Base-by-base conservation (phyloP, 1,140 invertebrate species). In the Diorhabda sublineata region DNA sequence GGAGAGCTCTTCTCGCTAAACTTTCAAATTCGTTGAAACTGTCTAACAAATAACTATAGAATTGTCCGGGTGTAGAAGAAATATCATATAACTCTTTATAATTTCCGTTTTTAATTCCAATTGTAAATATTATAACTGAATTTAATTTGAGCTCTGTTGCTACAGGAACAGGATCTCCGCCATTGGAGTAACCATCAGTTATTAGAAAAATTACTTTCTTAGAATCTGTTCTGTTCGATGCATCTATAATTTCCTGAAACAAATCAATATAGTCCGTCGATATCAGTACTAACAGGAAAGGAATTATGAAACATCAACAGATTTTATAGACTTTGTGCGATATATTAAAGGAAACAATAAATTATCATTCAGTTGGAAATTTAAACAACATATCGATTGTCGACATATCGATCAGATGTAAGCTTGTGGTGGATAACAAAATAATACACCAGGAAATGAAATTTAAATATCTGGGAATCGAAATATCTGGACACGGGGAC, bases 181-280 rank as follows among this genome's bases (percentile, higher is more conserved):
- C 89, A 77, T 90, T 92, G 41, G 89, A 91, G 76, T 89, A 92
- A 5, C 90, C 90, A 77, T 91, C 90, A 2, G 90, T 91, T 61
- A 92, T 85, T 0, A 92, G 77, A 73, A 91, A 90, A 3, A 91
- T 81, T 0, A 87, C 85, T 75, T 89, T 89, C 58, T 78, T 81
- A 0, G 89, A 84, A n/a, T 82, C 79, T 5, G 77, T 73, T 3
- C 89, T 80, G 7, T 65, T 47, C 82, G 75, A 77, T 6, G 80
- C n/a, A 82, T 79, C 58, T 3, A 90, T 81, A 9, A 90, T 86
- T 71, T 83, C 81, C 87, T 90, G 71, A n/a, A 75, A 75, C 26
- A 41, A 6, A 52, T 26, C 26, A 26, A 26, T 26, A 26, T 26
- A 26, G 26, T 26, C 26, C 26, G 26, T 26, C 26, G 26, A 26